Percentiles rank a stretch among this genome's conserved stretches.
Conservation (phyloP, 2,797 vertebrate species). For the Moxostoma hubbsi region DNA sequence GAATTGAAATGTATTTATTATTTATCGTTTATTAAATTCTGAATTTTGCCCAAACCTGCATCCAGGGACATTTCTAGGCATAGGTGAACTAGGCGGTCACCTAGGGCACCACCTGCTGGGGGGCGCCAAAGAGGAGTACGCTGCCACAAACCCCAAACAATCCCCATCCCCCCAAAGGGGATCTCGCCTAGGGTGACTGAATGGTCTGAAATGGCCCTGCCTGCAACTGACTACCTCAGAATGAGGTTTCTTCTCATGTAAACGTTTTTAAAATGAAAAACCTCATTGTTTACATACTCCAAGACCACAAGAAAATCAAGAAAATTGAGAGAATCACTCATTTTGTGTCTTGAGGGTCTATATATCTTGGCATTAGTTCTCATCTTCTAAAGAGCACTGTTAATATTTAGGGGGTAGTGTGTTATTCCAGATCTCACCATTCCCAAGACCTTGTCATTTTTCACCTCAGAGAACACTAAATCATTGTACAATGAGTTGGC, state of each 20-base stretch:
- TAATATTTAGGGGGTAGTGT: slow-evolving; percentile 38
- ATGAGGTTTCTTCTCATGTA: slow-evolving; percentile 8
- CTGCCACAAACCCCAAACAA: too few relatives aligned
- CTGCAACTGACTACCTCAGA: not conserved
- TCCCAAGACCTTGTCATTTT: slow-evolving; percentile 28
- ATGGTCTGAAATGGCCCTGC: too few relatives aligned
- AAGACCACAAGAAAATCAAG: slow-evolving; percentile 8
- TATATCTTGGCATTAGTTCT: slow-evolving; percentile 45
- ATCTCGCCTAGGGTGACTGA: too few relatives aligned
- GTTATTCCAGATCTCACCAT: slow-evolving; percentile 33
- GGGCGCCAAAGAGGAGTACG: too few relatives aligned
- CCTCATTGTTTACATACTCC: slow-evolving; percentile 30
- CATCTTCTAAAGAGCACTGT: slow-evolving; percentile 41
- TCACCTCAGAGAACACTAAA: slow-evolving; percentile 45
- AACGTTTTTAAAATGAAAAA: slow-evolving; percentile 23
- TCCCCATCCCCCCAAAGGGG: too few relatives aligned
- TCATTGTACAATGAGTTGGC: slow-evolving; percentile 35
- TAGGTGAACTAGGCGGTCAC: too few relatives aligned
- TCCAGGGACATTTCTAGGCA: too few relatives aligned
- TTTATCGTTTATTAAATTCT: too few relatives aligned
- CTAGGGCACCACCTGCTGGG: too few relatives aligned
- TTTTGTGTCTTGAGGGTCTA: slow-evolving; percentile 30
- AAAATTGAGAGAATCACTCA: slow-evolving; percentile 29
- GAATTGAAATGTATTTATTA: too few relatives aligned
- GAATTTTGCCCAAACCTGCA: too few relatives aligned